These are phyloP conservation scores for Enteromius anoplus DNA, from an alignment of 2,797 vertebrate species.

Conservation along the genomic window DNA sequence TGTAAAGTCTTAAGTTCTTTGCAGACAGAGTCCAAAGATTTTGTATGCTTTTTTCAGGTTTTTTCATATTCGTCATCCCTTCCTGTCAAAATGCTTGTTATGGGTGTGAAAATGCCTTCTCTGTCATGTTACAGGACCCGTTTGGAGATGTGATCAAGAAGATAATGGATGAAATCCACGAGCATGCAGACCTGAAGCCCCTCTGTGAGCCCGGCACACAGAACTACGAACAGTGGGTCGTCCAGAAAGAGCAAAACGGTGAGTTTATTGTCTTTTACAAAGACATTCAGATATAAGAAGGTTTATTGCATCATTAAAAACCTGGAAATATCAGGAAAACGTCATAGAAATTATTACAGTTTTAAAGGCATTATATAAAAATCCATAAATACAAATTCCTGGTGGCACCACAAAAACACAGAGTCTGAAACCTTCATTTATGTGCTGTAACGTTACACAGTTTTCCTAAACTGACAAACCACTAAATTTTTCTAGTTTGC, in stretches of 20 bases:
- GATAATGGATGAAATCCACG: constrained; percentile 90
- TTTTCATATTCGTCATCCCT: too few relatives aligned
- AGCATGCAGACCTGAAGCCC: constrained; percentile 78
- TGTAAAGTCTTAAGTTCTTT: not conserved
- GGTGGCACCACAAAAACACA: not conserved
- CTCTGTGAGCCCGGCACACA: constrained; percentile 88
- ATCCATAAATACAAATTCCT: not conserved
- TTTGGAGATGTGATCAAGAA: constrained; percentile 88
- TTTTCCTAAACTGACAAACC: not conserved
- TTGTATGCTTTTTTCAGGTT: too few relatives aligned
- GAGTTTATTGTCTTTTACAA: constrained; percentile 46
- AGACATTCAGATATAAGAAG: not conserved
- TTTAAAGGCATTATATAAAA: not conserved
- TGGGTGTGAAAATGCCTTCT: not conserved
- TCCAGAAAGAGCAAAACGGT: constrained; percentile 87
- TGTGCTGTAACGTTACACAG: not conserved
- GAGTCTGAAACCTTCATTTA: not conserved
- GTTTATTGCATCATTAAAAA: not conserved
- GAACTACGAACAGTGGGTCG: constrained; percentile 92
- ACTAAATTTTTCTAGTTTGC: not conserved
- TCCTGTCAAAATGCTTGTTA: too few relatives aligned
- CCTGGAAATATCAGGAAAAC: constrained; percentile 1
- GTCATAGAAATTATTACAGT: not conserved
- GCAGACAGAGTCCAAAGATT: too few relatives aligned
- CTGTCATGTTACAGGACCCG: constrained; percentile 83